A percentile compares a stretch with the other conserved stretches of the same genome.
Evolutionary conservation across 2,113 vertebrate species (phyloP).

Genomic region (Cinclus mexicanus): DNA sequence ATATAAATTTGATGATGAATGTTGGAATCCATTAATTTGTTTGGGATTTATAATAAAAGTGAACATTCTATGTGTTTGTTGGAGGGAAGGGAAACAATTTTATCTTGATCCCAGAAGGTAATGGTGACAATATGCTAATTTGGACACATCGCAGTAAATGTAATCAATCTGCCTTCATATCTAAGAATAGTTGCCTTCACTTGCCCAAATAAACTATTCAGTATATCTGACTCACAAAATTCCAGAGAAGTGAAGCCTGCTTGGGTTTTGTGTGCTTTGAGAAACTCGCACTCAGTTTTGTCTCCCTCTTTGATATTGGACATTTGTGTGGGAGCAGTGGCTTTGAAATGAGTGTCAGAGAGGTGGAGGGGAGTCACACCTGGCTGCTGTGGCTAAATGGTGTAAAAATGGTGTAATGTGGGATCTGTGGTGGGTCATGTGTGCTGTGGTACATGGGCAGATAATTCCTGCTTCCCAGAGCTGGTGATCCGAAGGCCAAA

Average conservation of each 20-base stretch:
- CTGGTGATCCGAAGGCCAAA: not conserved
- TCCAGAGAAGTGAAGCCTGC: not conserved
- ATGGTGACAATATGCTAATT: not conserved
- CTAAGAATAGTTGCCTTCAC: not conserved
- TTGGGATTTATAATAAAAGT: slow-evolving; percentile 51
- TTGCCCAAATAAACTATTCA: not conserved
- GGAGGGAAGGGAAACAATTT: not conserved
- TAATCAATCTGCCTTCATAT: not conserved
- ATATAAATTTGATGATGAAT: slow-evolving; percentile 72
- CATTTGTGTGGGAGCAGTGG: not conserved
- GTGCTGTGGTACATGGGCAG: rapidly evolving
- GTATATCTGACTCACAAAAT: not conserved
- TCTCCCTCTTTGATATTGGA: not conserved
- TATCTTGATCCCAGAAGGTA: not conserved
- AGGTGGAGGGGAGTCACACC: not conserved
- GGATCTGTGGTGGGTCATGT: too few species aligned
- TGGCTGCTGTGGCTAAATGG: not conserved
- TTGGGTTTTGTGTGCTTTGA: not conserved
- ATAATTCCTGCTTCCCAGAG: not conserved
- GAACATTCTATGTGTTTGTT: not conserved
- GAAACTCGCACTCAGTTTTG: not conserved
- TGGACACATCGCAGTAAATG: not conserved
- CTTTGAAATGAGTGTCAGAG: not conserved
- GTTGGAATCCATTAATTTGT: slow-evolving; percentile 77
- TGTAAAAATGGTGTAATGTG: rapidly evolving